Conservation (phyloP, 2,113 vertebrate species). For the Damaliscus lunatus region DNA sequence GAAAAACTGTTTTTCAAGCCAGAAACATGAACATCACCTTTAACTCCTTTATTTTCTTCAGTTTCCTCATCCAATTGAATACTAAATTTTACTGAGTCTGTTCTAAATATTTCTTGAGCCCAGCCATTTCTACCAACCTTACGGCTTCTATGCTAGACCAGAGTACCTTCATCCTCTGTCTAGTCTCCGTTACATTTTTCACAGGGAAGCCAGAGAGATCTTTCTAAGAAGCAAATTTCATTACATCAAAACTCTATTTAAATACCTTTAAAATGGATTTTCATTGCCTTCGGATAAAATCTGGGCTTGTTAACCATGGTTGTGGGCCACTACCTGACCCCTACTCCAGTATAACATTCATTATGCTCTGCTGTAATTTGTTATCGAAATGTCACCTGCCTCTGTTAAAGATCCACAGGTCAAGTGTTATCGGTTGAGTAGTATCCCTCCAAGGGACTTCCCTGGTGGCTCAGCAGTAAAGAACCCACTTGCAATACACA, state of each 20-base stretch:
- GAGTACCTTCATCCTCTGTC: neutral
- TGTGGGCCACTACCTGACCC: neutral
- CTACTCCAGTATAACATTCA: neutral
- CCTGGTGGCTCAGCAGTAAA: neutral
- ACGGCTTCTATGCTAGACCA: neutral
- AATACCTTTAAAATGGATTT: neutral
- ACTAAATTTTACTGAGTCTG: neutral
- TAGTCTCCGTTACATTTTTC: neutral
- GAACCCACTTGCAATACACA: neutral
- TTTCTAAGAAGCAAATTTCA: neutral
- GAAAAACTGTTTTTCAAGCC: neutral
- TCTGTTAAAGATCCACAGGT: neutral
- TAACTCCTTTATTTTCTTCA: neutral
- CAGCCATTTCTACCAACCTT: neutral
- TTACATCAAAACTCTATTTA: neutral
- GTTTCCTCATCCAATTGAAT: neutral
- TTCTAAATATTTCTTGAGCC: neutral
- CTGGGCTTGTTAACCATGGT: neutral
- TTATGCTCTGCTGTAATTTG: neutral
- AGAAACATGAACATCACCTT: neutral
- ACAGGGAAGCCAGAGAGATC: neutral
- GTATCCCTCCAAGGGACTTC: neutral
- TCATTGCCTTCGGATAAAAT: neutral
- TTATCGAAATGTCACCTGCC: neutral
- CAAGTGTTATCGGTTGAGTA: neutral